Base-by-base conservation (phyloP, 2,888 invertebrate genomes). In the Antheraea assamensis region DNA sequence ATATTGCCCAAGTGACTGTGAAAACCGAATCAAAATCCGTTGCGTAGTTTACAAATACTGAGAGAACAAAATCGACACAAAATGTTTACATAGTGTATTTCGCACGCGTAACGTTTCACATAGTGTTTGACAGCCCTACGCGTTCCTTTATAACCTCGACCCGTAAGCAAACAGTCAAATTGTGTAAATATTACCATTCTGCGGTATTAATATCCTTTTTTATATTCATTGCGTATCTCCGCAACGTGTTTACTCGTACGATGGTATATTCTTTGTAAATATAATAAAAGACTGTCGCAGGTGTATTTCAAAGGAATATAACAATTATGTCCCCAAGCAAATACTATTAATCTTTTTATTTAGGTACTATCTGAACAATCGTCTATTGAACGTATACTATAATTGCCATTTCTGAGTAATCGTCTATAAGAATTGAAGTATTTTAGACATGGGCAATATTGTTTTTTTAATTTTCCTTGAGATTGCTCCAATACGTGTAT, bases 151-250 rank as follows among this genome's bases (percentile, higher is more conserved):
- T 35, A 66, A 66, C 66, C 10, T 66, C 66, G 35, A 66, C 66
- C 30, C 35, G 35, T 77, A 81, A 80, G 76, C 75, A 75, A 80
- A 80, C 75, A 80, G 74, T 74, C 76, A 76, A 75, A 81, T 81
- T 76, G 77, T 77, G 78, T 76, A 76, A 76, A 76, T 79, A 77
- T 72, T 72, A 77, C 73, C 76, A 73, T 78, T 79, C 78, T 79
- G 74, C 73, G 76, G 75, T 75, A 78, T 77, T 83, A 83, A 83
- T 81, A 72, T 77, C 73, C 74, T 76, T 74, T 80, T 83, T 71
- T 80, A 77, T 83, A 84, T 84, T 83, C 83, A 78, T 42, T 72
- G 58, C 31, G 71, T 31, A 55, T 52, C 52, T 55, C 47, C 21
- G 31, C 13, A 15, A 35, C 52, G 55, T 66, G 72, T 74, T 71